Percentiles rank a stretch among this genome's conserved stretches.
phyloP scores from a whole-genome alignment of 2,113 vertebrate species.

The Misgurnus anguillicaudatus region DNA sequence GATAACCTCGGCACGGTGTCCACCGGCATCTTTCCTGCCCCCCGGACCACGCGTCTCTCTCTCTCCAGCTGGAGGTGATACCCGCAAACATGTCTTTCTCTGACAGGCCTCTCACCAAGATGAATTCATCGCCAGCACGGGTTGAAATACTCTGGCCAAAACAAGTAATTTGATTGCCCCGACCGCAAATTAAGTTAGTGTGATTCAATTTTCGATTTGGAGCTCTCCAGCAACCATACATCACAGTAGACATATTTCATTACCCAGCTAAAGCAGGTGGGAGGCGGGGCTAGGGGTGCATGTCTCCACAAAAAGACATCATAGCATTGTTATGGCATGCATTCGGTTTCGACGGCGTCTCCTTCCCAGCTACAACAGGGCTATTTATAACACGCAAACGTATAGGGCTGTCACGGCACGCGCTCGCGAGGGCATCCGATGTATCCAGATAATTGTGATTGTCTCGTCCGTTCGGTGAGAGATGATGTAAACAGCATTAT shows the following conservation, averaged over 20 bases:
- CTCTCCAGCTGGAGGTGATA: constrained; percentile 33
- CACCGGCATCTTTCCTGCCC: neutral
- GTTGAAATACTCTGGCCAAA: constrained; percentile 70
- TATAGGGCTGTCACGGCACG: constrained; percentile 37
- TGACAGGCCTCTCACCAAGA: constrained; percentile 81
- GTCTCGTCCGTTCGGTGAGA: constrained; percentile 46
- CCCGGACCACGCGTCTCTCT: constrained; percentile 55
- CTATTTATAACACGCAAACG: constrained; percentile 54
- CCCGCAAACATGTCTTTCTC: constrained; percentile 21
- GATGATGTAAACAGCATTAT: constrained; percentile 47
- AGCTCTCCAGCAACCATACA: constrained; percentile 78
- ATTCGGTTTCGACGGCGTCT: constrained; percentile 13
- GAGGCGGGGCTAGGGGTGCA: constrained; percentile 60
- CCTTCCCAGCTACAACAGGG: constrained; percentile 11
- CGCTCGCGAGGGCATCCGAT: constrained; percentile 44
- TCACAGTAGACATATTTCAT: constrained; percentile 83
- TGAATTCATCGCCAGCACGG: constrained; percentile 79
- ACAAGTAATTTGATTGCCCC: constrained; percentile 83
- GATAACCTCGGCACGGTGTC: neutral
- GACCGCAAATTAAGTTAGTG: constrained; percentile 85
- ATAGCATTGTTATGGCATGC: constrained; percentile 69
- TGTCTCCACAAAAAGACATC: constrained; percentile 74
- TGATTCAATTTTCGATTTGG: constrained; percentile 84
- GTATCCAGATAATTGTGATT: constrained; percentile 47
- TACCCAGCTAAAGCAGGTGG: constrained; percentile 73